Evolutionary conservation across 30 jellyfish, hydroid and myxozoan species (phyloP).

Genomic region (Rhopilema esculentum): DNA sequence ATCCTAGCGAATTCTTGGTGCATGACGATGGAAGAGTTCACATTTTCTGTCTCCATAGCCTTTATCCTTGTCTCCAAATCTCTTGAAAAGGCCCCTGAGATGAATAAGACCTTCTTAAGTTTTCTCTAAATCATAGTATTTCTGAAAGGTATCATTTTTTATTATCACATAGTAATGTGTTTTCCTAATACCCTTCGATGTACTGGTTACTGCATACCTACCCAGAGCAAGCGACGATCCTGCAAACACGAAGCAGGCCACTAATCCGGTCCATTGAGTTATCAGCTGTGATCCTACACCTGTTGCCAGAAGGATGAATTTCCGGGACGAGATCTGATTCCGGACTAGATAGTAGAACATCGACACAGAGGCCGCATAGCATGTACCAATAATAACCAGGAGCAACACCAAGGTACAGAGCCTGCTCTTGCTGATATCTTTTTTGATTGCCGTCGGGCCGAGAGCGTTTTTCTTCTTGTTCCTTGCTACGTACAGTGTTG

Average conservation of each 20-base stretch:
- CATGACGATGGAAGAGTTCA: slow-evolving; percentile 56
- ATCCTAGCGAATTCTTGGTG: slow-evolving; percentile 74
- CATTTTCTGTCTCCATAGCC: slow-evolving; percentile 15
- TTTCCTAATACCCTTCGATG: no score
- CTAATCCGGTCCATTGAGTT: slow-evolving; percentile 63
- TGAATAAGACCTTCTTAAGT: not conserved
- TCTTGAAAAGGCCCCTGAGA: slow-evolving; percentile 71
- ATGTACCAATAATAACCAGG: not conserved
- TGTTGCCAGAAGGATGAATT: slow-evolving; percentile 30
- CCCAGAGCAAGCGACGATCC: slow-evolving; percentile 40
- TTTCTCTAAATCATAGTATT: not conserved
- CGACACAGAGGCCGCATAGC: slow-evolving; percentile 23
- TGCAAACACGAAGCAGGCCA: slow-evolving; percentile 67
- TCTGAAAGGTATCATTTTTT: no score
- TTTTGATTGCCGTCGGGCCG: not conserved
- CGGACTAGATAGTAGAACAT: slow-evolving; percentile 54
- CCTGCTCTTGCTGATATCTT: slow-evolving; percentile 19
- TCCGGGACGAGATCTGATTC: slow-evolving; percentile 5
- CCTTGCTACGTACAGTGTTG: slow-evolving; percentile 21
- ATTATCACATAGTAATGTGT: no score
- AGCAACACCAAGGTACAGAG: not conserved
- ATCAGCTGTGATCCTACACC: slow-evolving; percentile 65
- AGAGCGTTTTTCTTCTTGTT: slow-evolving; percentile 24
- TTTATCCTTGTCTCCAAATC: slow-evolving; percentile 67
- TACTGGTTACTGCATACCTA: no score